Percentiles rank a stretch among this genome's conserved stretches.
phyloP scores from a whole-genome alignment of 1,140 invertebrate genomes.

The Galleria mellonella region DNA sequence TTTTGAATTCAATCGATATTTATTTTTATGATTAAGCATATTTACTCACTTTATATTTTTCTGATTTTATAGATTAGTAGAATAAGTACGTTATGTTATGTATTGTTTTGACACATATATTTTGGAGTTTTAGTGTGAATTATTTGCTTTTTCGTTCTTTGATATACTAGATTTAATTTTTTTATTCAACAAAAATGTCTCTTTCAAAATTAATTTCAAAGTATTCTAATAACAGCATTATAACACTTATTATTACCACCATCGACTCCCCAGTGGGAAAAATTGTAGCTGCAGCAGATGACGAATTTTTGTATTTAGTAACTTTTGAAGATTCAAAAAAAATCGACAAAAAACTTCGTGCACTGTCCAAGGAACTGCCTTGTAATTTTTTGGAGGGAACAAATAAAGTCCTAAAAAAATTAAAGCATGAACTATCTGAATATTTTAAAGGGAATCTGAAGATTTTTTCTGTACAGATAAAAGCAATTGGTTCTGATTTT shows the following conservation, averaged over 20 bases:
- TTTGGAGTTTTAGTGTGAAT: too few species aligned
- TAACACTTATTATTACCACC: slow-evolving; percentile 16
- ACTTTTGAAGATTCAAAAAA: slow-evolving; percentile 50
- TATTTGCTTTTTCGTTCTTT: too few species aligned
- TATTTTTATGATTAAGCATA: too few species aligned
- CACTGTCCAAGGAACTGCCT: slow-evolving; percentile 22
- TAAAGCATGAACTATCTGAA: slow-evolving; percentile 35
- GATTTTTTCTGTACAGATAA: slow-evolving; percentile 41
- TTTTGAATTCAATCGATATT: too few species aligned
- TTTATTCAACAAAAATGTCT: slow-evolving; percentile 13
- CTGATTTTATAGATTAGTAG: too few species aligned
- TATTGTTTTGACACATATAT: too few species aligned
- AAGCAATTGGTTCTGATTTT: slow-evolving; percentile 53
- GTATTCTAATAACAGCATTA: slow-evolving; percentile 20
- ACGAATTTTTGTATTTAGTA: slow-evolving; percentile 38
- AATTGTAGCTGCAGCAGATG: slow-evolving; percentile 41
- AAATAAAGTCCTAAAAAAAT: slow-evolving; percentile 35
- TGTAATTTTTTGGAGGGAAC: slow-evolving; percentile 35
- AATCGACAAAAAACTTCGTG: slow-evolving; percentile 34
- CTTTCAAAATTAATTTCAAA: slow-evolving; percentile 29
- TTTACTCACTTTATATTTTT: too few species aligned
- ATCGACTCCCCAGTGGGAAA: slow-evolving; percentile 41
- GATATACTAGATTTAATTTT: too few species aligned
- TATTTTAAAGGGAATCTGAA: slow-evolving; percentile 48
- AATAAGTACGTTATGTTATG: too few species aligned